These are phyloP conservation scores for Dromococcyx pavoninus DNA, from an alignment of 2,797 vertebrate species.

Conservation along the genomic window DNA sequence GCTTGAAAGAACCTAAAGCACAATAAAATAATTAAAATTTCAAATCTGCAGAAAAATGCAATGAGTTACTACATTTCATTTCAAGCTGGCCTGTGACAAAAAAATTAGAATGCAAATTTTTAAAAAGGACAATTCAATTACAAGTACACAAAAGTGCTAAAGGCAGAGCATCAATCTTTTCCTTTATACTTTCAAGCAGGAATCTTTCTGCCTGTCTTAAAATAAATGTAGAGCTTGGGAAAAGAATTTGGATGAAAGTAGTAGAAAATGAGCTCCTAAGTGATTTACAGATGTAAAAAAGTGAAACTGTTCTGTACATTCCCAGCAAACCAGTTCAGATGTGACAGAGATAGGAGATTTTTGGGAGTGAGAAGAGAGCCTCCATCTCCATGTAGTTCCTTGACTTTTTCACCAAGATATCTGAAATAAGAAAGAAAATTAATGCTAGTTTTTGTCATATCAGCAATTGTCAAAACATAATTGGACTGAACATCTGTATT, in stretches of 20 bases:
- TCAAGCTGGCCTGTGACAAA: background rate
- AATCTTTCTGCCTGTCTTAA: background rate
- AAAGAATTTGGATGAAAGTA: background rate
- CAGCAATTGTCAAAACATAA: background rate
- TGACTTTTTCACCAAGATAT: background rate
- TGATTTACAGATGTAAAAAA: background rate
- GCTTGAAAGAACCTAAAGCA: background rate
- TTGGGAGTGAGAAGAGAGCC: background rate
- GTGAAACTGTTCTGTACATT: background rate
- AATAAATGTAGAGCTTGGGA: background rate
- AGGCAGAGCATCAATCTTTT: background rate
- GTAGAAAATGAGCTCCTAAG: background rate
- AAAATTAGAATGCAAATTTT: background rate
- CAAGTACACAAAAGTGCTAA: background rate
- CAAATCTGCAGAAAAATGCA: background rate
- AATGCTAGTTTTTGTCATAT: background rate
- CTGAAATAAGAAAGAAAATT: background rate
- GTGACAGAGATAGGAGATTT: background rate
- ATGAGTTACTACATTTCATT: background rate
- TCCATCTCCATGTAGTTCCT: background rate
- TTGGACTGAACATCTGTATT: background rate
- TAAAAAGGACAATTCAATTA: background rate
- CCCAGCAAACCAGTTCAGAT: background rate
- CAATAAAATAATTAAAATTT: background rate
- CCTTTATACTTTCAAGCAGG: background rate